Conservation (phyloP, 2,888 invertebrate genomes). For the Chrysolina oricalcia region DNA sequence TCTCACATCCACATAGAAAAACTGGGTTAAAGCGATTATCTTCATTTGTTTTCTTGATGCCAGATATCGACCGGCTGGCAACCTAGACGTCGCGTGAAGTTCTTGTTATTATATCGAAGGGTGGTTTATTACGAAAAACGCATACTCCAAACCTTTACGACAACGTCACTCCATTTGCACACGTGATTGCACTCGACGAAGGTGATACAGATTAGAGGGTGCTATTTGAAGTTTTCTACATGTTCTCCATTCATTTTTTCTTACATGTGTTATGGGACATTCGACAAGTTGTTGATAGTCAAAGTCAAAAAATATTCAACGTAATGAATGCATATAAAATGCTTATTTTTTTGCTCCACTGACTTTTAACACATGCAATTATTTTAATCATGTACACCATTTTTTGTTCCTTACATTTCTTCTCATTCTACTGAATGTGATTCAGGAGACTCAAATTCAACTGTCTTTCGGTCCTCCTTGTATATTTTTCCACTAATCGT, state of each 20-base stretch:
- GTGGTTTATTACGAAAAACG: conserved; percentile 46
- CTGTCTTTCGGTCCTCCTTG: too few species aligned
- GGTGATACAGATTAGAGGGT: conserved; percentile 23
- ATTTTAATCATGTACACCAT: too few species aligned
- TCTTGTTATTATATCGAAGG: conserved; percentile 44
- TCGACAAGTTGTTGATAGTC: too few species aligned
- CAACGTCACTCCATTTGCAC: conserved; percentile 48
- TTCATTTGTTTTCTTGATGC: not conserved
- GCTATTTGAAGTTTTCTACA: conserved; percentile 18
- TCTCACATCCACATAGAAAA: not conserved
- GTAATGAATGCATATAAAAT: too few species aligned
- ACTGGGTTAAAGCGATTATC: not conserved
- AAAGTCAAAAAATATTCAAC: too few species aligned
- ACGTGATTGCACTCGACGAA: conserved; percentile 48
- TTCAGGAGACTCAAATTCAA: too few species aligned
- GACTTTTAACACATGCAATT: too few species aligned
- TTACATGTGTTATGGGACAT: too few species aligned
- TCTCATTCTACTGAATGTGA: too few species aligned
- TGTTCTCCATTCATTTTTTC: not conserved
- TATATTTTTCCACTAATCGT: too few species aligned
- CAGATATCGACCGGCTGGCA: conserved; percentile 18
- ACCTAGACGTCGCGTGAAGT: conserved; percentile 38
- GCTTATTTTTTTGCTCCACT: too few species aligned
- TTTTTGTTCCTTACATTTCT: too few species aligned
- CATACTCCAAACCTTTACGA: conserved; percentile 45